Evolutionary conservation across 2,888 invertebrate species (phyloP), one percentile per base, ranked within the genome.

Genomic region (Drosophila acutilabella): DNA sequence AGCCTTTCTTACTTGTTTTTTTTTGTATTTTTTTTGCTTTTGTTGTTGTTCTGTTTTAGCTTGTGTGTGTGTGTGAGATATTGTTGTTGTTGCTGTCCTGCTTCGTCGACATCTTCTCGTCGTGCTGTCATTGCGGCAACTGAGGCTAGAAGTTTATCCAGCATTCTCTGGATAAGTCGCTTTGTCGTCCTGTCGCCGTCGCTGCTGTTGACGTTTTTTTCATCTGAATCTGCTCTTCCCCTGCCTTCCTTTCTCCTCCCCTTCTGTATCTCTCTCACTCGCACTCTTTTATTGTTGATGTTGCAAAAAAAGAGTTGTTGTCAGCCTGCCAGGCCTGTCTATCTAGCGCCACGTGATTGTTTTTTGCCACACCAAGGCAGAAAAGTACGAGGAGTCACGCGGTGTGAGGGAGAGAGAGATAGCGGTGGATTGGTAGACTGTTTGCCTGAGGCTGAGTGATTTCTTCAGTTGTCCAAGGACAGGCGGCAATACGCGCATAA

Each of bases 291-390:
- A 86, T 83, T 83, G 83, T 83, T 88, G 89, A 83, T 86, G 87
- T 83, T 83, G 84, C 89, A 77, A 61, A 65, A 67, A 78, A 80
- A 77, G 86, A 88, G 81, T 82, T 81, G 83, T 82, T 82, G 86
- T 88, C 87, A 83, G 83, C 79, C 89, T 81, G 85, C 66, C 81
- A 82, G 80, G 70, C 80, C 88, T 79, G 88, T 78, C 84, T 78
- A 73, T 82, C 81, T 74, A 70, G 64, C 70, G 87, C 88, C 83
- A 84, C 79, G 87, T 88, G 84, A 83, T 88, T 83, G 83, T 83
- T 88, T 88, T 83, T 68, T 66, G 62, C 61, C 74, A 74, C 74
- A 78, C 51, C 42, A 59, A 54, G 50, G 54, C 13, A n/a, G 26
- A n/a, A 53, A 20, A 45, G 18, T 30, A 36, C n/a, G 30, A 30